Conservation (phyloP, 2,797 vertebrate genomes). For the Xenopus petersii region DNA sequence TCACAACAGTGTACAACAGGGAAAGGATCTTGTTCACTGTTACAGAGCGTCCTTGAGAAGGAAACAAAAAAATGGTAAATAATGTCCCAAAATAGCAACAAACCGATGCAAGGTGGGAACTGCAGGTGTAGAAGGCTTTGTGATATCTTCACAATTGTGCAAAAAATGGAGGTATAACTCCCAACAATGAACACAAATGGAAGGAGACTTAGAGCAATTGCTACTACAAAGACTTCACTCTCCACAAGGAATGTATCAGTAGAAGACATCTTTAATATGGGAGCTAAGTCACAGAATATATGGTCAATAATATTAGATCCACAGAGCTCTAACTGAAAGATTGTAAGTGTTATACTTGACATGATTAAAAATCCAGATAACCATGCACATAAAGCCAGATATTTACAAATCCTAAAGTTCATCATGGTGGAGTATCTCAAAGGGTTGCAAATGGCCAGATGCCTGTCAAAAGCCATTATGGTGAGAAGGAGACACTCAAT, state of each 20-base stretch:
- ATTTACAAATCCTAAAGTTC: slow-evolving; percentile 44
- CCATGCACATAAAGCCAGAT: background rate
- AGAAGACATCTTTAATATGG: slow-evolving; percentile 48
- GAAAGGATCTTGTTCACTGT: background rate
- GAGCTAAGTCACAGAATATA: slow-evolving; percentile 32
- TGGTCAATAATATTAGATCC: slow-evolving; percentile 45
- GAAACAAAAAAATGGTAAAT: background rate
- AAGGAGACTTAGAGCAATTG: slow-evolving; percentile 47
- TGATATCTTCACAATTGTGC: slow-evolving; percentile 46
- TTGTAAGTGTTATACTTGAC: slow-evolving; percentile 46
- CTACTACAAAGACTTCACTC: slow-evolving; percentile 47
- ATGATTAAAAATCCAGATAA: slow-evolving; percentile 48
- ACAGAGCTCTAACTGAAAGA: slow-evolving; percentile 53
- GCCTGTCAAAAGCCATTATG: slow-evolving; percentile 54
- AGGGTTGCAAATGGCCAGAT: slow-evolving; percentile 54
- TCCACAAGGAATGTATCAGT: slow-evolving; percentile 44
- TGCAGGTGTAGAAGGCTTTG: slow-evolving; percentile 8
- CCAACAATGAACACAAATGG: slow-evolving; percentile 46
- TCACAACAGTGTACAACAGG: background rate
- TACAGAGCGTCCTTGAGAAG: background rate
- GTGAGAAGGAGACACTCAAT: slow-evolving; percentile 56
- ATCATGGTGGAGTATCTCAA: slow-evolving; percentile 52
- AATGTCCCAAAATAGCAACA: background rate
- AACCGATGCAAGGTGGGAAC: background rate
- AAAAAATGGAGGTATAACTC: slow-evolving; percentile 49